Conservation (phyloP, 1,140 invertebrate species). For the Hestina assimilis region DNA sequence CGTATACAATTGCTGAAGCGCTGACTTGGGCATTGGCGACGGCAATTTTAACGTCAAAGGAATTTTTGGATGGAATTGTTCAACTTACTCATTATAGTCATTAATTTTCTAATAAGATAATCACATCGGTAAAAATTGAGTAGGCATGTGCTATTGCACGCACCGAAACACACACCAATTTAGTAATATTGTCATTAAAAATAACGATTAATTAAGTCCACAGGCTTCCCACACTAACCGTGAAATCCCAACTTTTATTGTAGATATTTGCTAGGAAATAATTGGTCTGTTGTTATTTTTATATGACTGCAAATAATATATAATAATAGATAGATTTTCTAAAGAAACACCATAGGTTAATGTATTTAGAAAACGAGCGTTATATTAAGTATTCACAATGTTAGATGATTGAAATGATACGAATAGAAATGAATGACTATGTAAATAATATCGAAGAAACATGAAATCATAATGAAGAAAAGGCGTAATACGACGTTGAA, state of each 20-base stretch:
- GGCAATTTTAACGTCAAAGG: conserved; percentile 46
- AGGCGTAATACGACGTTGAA: conserved; percentile 13
- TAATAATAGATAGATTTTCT: conserved; percentile 72
- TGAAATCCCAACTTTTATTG: conserved; percentile 66
- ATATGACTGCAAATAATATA: conserved; percentile 73
- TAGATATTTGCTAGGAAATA: conserved; percentile 74
- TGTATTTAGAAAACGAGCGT: conserved; percentile 41
- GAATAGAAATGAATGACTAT: conserved; percentile 25
- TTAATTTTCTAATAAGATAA: conserved; percentile 54
- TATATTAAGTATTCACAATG: conserved; percentile 37
- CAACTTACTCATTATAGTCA: conserved; percentile 46
- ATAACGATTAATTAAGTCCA: conserved; percentile 63
- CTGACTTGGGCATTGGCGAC: conserved; percentile 22
- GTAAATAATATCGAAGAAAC: conserved; percentile 43
- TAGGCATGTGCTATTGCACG: conserved; percentile 76
- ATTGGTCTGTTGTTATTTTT: conserved; percentile 77
- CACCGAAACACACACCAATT: conserved; percentile 75
- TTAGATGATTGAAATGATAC: conserved; percentile 31
- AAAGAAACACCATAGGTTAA: conserved; percentile 67
- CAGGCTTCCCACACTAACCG: conserved; percentile 66
- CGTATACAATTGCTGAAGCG: conserved; percentile 7
- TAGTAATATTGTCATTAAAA: conserved; percentile 63
- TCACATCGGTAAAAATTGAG: conserved; percentile 59
- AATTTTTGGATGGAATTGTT: conserved; percentile 74
- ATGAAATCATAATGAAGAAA: conserved; percentile 26